Evolutionary conservation across 2,797 vertebrate genomes (phyloP), one percentile per base, ranked within the genome.

Genomic region (Parauchenoglanis ngamensis): DNA sequence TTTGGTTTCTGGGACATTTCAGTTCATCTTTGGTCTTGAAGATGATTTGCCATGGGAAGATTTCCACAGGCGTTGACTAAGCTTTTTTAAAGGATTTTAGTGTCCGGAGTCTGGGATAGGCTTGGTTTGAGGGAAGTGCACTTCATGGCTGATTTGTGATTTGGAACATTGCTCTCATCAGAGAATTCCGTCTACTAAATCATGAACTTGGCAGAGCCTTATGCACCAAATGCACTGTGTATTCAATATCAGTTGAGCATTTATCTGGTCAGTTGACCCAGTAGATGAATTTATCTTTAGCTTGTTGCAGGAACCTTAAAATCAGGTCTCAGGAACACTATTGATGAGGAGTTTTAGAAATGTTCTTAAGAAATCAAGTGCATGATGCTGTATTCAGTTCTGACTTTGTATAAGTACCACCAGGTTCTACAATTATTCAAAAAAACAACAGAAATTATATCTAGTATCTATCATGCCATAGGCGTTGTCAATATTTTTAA

Each of bases 51-150:
- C 23, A 83, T 89, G 76, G 67, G 49, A 87, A 86, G 61, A 86
- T 90, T 89, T 83, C 52, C 63, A 84, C 83, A 81, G 85, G 86
- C 80, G 82, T 87, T 35, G 81, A 80, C 77, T 67, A 80, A 89
- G 72, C 86, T 73, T 76, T n/a, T n/a, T n/a, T n/a, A n/a, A 84
- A 23, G 77, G 54, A 82, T 86, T 61, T 13, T 56, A 76, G 12
- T 5, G 61, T 70, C 52, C 49, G 76, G 35, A 65, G n/a, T 84
- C 23, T 84, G 40, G 31, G 82, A 49, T 52, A 44, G 56, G 35
- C 63, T 84, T 84, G 76, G 19, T 59, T 19, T 79, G 56, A 79
- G 77, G 31, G 83, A 88, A 85, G 70, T n/a, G 19, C 65, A 76
- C 15, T 49, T 49, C 35, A 49, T 23, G 83, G 44, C 44, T 21